Base-by-base conservation (phyloP, 2,113 vertebrate genomes). In the Sphyrna mokarran region DNA sequence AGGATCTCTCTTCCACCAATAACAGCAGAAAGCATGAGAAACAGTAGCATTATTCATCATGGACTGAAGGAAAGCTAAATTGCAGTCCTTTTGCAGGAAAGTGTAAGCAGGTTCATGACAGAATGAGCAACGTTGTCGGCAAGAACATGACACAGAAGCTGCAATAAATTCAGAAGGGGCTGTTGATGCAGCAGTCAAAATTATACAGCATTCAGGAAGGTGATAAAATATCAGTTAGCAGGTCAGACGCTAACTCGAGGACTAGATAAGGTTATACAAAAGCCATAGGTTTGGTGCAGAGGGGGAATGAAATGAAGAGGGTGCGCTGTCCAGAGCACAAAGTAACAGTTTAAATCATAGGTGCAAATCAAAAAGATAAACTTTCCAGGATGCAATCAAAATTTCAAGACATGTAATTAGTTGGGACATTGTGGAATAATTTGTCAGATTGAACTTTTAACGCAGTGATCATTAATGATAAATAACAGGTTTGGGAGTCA, bases 341-440 rank as follows among this genome's bases (percentile, higher is more conserved):
- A 1, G 89, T n/a, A 66, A 66, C 89, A 37, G n/a, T 18, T 14
- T 66, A 66, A 54, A 93, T 93, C 33, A 23, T 37, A 93, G n/a
- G 16, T 61, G 66, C 61, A 40, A 83, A n/a, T 93, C 61, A 93
- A 93, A 93, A 66, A 68, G 61, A 93, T n/a, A 93, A 66, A 93
- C 89, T 37, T 66, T 33, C 18, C 33, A 66, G 33, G 1, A 40
- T 40, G 80, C 37, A 93, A 68, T 93, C 33, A 66, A 68, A 66
- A 66, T n/a, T 91, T 29, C 89, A 91, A 91, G 58, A 37, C 33
- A 91, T 93, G n/a, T 68, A 66, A 93, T 93, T 93, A 93, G n/a
- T 93, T 37, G 16, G 61, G 20, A 63, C 58, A 68, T 93, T 93
- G 37, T 93, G 61, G 63, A 93, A 93, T 93, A 22, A 37, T 93